Evolutionary conservation across 2,888 invertebrate genomes (phyloP).

Genomic region (Microdon myrmicae): DNA sequence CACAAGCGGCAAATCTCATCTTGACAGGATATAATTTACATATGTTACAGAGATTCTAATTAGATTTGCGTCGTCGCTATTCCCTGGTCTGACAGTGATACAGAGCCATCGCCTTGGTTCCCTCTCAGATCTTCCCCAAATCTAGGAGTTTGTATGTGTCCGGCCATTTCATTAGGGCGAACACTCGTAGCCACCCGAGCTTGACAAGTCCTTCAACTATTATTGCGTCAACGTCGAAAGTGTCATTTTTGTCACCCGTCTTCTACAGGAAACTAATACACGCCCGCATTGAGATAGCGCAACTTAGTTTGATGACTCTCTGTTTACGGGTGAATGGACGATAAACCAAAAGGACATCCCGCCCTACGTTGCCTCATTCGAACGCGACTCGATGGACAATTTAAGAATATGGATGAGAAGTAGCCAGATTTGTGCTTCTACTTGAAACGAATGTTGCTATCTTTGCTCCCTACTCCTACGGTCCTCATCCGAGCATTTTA

Average conservation of each 20-base stretch:
- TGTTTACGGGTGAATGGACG: conserved; percentile 40
- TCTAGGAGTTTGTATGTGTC: conserved; percentile 2
- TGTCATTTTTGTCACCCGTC: conserved; percentile 18
- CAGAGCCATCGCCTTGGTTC: conserved; percentile 3
- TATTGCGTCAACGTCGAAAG: conserved; percentile 33
- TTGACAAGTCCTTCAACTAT: conserved; percentile 32
- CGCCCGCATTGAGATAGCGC: not conserved
- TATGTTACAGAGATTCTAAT: conserved; percentile 54
- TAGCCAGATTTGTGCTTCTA: conserved; percentile 27
- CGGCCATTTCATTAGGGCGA: no score
- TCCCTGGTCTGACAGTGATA: conserved; percentile 31
- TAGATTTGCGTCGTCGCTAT: conserved; percentile 53
- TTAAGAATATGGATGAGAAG: conserved; percentile 36
- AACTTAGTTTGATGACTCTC: conserved; percentile 38
- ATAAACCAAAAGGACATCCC: conserved; percentile 39
- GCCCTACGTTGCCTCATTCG: not conserved
- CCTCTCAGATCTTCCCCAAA: conserved; percentile 11
- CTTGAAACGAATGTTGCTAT: conserved; percentile 38
- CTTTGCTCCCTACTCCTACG: not conserved
- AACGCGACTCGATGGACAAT: conserved; percentile 40
- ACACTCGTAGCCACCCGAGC: conserved; percentile 12
- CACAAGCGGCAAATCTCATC: conserved; percentile 37
- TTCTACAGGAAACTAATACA: no score
- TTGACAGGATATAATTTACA: conserved; percentile 54
- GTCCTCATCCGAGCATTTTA: no score